Evolutionary conservation across 2,888 invertebrate species (phyloP).

Genomic region (Nemapogon koenigi): DNA sequence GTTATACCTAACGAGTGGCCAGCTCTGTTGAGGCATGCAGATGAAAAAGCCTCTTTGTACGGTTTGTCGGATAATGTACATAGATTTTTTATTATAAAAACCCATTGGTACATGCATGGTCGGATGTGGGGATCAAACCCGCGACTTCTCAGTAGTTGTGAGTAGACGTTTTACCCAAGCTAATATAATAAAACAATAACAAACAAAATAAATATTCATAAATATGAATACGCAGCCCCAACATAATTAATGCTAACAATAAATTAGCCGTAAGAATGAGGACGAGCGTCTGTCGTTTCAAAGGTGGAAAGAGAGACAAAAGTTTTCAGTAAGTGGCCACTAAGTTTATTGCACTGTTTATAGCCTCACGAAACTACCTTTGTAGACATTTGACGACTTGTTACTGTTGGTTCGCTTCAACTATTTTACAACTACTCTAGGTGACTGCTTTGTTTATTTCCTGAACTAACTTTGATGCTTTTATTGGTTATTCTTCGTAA

Average conservation of each 20-base stretch:
- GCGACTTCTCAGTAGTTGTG: no score
- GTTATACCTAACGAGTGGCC: no score
- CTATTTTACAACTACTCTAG: constrained; percentile 4
- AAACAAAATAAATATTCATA: not conserved
- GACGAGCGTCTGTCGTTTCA: no score
- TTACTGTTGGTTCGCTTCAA: constrained; percentile 11
- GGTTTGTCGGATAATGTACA: no score
- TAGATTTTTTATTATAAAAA: no score
- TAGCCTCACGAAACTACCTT: constrained; percentile 31
- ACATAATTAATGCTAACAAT: no score
- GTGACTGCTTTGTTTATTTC: not conserved
- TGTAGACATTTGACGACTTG: constrained; percentile 23
- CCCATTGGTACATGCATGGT: no score
- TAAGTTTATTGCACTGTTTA: constrained; percentile 54
- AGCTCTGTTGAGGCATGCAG: no score
- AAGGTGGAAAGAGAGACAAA: constrained; percentile 15
- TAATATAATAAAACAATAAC: not conserved
- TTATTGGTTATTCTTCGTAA: constrained; percentile 13
- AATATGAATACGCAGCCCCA: no score
- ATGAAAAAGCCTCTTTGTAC: no score
- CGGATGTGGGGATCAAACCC: no score
- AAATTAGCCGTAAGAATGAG: not conserved
- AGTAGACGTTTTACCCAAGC: no score
- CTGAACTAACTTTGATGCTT: constrained; percentile 13
- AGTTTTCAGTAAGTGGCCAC: constrained; percentile 38